Evolutionary conservation across 2,888 invertebrate species (phyloP).

Genomic region (Sipunculus nudus): DNA sequence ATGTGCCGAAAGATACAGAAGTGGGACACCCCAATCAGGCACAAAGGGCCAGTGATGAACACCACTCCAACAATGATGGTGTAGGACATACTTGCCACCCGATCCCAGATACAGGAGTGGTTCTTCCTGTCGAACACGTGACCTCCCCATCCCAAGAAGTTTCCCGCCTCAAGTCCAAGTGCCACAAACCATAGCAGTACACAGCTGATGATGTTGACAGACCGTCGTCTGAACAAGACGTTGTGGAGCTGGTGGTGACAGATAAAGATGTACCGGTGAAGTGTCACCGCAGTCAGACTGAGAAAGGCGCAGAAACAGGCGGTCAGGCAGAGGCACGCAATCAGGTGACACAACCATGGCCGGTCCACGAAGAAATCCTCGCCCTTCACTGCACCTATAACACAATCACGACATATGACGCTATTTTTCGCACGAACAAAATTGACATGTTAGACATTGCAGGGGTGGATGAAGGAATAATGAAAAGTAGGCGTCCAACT

Average conservation of each 20-base stretch:
- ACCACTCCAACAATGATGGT: constrained; percentile 50
- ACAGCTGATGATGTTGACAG: constrained; percentile 44
- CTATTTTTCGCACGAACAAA: too few species aligned
- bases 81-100: constrained; percentile 53
- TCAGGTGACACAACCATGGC: constrained; percentile 46
- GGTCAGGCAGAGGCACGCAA: constrained; percentile 53
- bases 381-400: constrained; percentile 54
- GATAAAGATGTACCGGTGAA: constrained; percentile 51
- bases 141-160: constrained; percentile 55
- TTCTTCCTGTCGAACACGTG: constrained; percentile 55
- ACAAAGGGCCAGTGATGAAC: constrained; percentile 47
- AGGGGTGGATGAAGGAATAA: too few species aligned
- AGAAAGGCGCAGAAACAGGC: constrained; percentile 59
- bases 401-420: not conserved
- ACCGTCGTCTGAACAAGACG: constrained; percentile 43
- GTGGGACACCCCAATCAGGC: constrained; percentile 48
- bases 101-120: constrained; percentile 58
- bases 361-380: constrained; percentile 50
- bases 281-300: constrained; percentile 50
- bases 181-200: constrained; percentile 48
- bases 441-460: too few species aligned
- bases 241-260: constrained; percentile 45
- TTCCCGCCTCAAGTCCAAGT: constrained; percentile 52
- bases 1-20: too few species aligned
- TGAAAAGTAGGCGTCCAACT: too few species aligned